phyloP scores from a whole-genome alignment of 2,888 invertebrate species.

The Metalampra italica region DNA sequence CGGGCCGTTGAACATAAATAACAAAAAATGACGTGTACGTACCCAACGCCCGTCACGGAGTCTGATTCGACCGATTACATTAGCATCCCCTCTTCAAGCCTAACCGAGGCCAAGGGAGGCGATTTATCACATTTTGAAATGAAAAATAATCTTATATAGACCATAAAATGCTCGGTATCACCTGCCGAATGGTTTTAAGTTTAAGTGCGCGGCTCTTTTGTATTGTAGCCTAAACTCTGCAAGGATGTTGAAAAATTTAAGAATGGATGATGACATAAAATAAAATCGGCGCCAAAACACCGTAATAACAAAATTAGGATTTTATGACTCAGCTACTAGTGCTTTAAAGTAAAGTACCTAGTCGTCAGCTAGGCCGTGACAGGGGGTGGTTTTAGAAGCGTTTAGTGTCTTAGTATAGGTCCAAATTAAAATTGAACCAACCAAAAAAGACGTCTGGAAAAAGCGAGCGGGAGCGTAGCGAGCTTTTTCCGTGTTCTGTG shows the following conservation, averaged over 20 bases:
- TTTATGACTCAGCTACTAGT: too few relatives aligned
- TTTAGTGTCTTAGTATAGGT: too few relatives aligned
- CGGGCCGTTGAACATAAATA: constrained; percentile 53
- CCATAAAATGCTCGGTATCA: constrained; percentile 42
- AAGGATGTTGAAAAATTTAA: neutral
- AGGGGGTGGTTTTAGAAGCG: too few relatives aligned
- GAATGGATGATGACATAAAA: neutral
- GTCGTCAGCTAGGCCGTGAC: too few relatives aligned
- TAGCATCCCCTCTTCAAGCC: constrained; percentile 43
- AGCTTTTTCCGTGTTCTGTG: too few relatives aligned
- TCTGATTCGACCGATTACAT: constrained; percentile 56
- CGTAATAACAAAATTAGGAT: too few relatives aligned
- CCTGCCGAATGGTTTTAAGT: constrained; percentile 30
- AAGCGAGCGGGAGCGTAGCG: too few relatives aligned
- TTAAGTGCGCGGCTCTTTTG: neutral
- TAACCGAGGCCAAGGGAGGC: constrained; percentile 50
- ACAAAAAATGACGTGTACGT: constrained; percentile 50
- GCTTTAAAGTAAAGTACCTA: too few relatives aligned
- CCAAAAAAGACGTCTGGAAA: too few relatives aligned
- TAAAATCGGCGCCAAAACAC: too few relatives aligned
- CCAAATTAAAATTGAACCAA: too few relatives aligned
- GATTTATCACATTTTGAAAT: constrained; percentile 58
- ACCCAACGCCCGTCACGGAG: constrained; percentile 85
- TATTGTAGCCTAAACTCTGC: neutral
- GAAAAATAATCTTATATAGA: constrained; percentile 34